phyloP scores from a whole-genome alignment of 2,113 vertebrate species.

The Gulo gulo region DNA sequence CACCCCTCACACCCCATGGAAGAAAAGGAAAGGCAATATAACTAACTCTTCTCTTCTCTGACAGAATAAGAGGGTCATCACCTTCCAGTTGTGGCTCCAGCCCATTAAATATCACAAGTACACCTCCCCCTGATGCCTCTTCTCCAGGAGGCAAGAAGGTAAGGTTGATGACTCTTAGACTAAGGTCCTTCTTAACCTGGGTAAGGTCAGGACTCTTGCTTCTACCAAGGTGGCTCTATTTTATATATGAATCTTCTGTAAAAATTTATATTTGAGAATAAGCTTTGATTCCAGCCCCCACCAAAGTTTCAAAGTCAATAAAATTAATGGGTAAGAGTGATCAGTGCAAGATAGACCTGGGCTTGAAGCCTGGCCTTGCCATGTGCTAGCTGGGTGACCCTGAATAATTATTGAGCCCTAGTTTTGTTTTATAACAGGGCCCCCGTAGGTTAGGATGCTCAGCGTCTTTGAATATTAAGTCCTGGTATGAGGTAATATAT shows the following conservation, averaged over 20 bases:
- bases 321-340: background rate
- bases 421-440: background rate
- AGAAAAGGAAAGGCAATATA: background rate
- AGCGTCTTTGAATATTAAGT: background rate
- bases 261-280: background rate
- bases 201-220: background rate
- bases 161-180: constrained; percentile 18
- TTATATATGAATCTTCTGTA: background rate
- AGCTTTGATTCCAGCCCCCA: background rate
- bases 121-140: constrained; percentile 94
- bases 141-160: constrained; percentile 98
- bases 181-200: background rate
- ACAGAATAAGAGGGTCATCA: constrained; percentile 96
- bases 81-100: constrained; percentile 98
- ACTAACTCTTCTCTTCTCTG: constrained; percentile 24
- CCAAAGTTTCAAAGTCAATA: background rate
- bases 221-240: background rate
- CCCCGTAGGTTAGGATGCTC: background rate
- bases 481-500: background rate
- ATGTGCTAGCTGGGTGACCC: background rate
- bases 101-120: constrained; percentile 97
- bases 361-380: background rate
- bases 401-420: background rate
- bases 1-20: background rate
- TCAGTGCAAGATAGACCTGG: background rate